phyloP scores from a whole-genome alignment of 2,113 vertebrate genomes.

The Salvelinus alpinus region DNA sequence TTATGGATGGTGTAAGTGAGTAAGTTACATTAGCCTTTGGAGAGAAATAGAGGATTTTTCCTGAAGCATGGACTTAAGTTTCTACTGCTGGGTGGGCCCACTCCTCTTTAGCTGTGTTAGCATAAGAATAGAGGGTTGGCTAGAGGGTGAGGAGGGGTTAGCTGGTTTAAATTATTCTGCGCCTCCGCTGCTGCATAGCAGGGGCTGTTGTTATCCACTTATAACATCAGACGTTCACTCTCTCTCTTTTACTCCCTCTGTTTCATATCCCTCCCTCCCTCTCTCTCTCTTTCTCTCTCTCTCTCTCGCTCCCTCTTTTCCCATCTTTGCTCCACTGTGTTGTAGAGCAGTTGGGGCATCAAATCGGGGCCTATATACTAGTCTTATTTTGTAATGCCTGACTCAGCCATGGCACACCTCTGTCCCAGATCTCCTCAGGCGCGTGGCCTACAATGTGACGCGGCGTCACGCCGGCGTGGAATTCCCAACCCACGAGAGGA shows the following conservation, averaged over 20 bases:
- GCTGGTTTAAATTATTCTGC: conserved; percentile 76
- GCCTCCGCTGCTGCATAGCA: conserved; percentile 70
- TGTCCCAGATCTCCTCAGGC: no score
- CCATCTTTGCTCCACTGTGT: conserved; percentile 37
- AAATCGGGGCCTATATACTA: no score
- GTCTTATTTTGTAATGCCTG: no score
- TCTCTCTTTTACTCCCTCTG: background rate
- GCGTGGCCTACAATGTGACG: no score
- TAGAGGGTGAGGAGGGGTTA: conserved; percentile 24
- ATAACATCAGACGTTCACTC: conserved; percentile 43
- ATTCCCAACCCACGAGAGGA: no score
- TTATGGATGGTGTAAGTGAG: conserved; percentile 47
- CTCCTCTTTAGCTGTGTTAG: conserved; percentile 76
- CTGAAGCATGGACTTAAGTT: conserved; percentile 49
- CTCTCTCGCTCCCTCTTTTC: conserved; percentile 2
- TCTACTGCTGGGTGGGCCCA: conserved; percentile 75
- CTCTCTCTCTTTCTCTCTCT: conserved; percentile 8
- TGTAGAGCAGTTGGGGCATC: no score
- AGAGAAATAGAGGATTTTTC: conserved; percentile 72
- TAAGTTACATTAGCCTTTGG: conserved; percentile 54
- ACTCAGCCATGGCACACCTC: no score
- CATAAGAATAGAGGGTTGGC: conserved; percentile 75
- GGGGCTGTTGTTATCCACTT: conserved; percentile 77
- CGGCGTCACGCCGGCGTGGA: no score
- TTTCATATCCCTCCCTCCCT: conserved; percentile 16